Conservation (phyloP, 2,113 vertebrate genomes). For the Ctenomys sociabilis region DNA sequence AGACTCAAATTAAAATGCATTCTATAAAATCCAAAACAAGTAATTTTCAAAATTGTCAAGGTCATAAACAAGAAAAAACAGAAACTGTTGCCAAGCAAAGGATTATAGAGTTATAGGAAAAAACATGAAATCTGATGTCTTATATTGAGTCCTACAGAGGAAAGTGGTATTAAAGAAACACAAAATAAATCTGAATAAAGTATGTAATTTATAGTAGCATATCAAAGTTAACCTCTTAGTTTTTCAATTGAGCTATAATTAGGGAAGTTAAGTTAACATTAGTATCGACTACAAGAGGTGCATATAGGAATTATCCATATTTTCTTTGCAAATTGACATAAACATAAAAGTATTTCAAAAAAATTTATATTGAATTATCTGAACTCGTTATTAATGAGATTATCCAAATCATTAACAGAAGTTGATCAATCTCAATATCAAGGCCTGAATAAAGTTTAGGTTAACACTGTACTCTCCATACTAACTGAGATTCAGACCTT, state of each 20-base stretch:
- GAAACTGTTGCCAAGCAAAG: slow-evolving; percentile 4
- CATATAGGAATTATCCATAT: neutral
- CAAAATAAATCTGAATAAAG: neutral
- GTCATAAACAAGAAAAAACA: slow-evolving; percentile 26
- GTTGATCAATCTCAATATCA: neutral
- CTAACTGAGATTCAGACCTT: neutral
- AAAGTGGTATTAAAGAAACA: neutral
- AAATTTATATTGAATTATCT: neutral
- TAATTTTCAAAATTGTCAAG: slow-evolving; percentile 30
- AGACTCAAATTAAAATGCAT: neutral
- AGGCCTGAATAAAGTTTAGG: neutral
- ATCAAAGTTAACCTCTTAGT: neutral
- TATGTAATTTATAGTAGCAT: neutral
- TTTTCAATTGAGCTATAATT: neutral
- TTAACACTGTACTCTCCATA: neutral
- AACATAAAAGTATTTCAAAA: slow-evolving; percentile 12
- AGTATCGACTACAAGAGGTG: neutral
- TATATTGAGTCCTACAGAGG: neutral
- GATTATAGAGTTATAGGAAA: neutral
- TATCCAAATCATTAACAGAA: neutral
- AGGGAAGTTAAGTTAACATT: neutral
- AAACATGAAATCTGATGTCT: neutral
- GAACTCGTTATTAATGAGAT: neutral
- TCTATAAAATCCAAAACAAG: neutral
- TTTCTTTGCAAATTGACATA: neutral